A percentile compares a stretch with the other conserved stretches of the same genome.
phyloP scores from a whole-genome alignment of 1,140 invertebrate genomes.

The Eriocheir sinensis region DNA sequence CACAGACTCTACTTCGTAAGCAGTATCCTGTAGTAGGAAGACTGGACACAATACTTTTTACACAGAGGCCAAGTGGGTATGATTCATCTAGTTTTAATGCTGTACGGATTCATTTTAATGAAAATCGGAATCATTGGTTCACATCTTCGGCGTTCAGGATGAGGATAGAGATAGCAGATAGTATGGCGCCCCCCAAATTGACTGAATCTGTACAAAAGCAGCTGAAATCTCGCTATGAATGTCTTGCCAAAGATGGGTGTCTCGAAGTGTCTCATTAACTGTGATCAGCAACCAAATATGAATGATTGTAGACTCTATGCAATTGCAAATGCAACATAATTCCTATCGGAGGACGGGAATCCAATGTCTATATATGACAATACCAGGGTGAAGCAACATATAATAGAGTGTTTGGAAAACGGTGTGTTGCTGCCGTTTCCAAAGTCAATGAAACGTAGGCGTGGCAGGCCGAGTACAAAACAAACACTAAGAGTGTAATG shows the following conservation, averaged over 20 bases:
- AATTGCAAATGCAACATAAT: background rate
- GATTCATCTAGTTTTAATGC: constrained; percentile 44
- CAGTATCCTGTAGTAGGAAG: constrained; percentile 56
- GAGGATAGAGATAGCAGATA: constrained; percentile 52
- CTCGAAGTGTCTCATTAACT: no score
- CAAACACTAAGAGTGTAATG: no score
- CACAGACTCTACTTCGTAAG: constrained; percentile 54
- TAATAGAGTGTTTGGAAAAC: no score
- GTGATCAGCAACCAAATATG: no score
- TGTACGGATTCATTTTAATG: constrained; percentile 35
- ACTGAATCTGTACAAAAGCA: background rate
- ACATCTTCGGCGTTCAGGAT: constrained; percentile 43
- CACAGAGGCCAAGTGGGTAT: constrained; percentile 47
- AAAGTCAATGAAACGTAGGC: no score
- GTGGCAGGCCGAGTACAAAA: no score
- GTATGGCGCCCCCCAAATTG: constrained; percentile 34
- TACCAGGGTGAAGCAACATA: no score
- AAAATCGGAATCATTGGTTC: constrained; percentile 52
- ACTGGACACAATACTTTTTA: constrained; percentile 56
- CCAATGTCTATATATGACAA: no score
- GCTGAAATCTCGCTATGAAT: background rate
- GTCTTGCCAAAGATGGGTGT: no score
- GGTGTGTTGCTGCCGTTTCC: no score
- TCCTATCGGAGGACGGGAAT: no score
- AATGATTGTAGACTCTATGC: background rate